Evolutionary conservation across 2,888 invertebrate species (phyloP).

Genomic region (Tetrapedia diversipes): DNA sequence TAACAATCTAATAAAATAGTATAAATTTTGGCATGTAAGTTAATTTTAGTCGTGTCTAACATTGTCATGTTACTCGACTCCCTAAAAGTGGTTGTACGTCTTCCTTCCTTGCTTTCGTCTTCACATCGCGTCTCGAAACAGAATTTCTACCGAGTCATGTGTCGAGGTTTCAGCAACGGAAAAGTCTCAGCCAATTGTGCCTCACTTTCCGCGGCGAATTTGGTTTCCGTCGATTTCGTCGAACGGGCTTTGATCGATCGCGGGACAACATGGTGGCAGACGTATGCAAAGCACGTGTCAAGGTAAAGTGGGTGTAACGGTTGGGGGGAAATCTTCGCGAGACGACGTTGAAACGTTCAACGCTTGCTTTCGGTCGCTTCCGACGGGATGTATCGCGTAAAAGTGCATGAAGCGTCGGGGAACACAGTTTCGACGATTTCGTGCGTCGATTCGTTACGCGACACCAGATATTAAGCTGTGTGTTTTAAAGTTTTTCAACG

Average conservation of each 20-base stretch:
- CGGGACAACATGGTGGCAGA: conserved; percentile 34
- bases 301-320: conserved; percentile 57
- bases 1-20: too few relatives aligned
- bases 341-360: conserved; percentile 24
- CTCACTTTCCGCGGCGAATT: background rate
- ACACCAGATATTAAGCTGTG: too few relatives aligned
- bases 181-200: background rate
- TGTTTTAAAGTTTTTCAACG: too few relatives aligned
- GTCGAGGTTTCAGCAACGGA: background rate
- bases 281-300: conserved; percentile 65
- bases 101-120: background rate
- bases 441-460: too few relatives aligned
- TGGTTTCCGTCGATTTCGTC: conserved; percentile 15
- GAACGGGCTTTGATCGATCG: conserved; percentile 50
- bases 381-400: background rate
- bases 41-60: too few relatives aligned
- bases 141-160: background rate
- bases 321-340: conserved; percentile 37
- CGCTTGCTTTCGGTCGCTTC: background rate
- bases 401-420: too few relatives aligned
- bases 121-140: background rate
- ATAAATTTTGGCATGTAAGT: too few relatives aligned
- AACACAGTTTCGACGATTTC: too few relatives aligned
- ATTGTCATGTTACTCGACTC: too few relatives aligned
- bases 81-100: too few relatives aligned